Evolutionary conservation across 2,888 invertebrate genomes (phyloP), one percentile per base, ranked within the genome.

Genomic region (Heterodera filipjevi): DNA sequence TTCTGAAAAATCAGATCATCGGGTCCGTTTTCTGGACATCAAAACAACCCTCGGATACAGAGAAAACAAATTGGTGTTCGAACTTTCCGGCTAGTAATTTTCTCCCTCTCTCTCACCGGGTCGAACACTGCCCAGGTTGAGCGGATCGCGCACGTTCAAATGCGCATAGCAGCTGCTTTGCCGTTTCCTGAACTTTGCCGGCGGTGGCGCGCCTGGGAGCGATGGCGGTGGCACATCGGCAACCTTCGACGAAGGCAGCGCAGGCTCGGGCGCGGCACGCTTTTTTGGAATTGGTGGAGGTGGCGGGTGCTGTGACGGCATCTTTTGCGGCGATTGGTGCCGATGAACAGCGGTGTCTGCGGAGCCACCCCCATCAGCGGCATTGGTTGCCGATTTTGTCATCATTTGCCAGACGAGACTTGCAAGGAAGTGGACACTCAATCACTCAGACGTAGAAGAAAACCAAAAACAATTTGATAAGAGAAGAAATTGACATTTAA

Each of bases 111-210:
- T n/a, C 59, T 59, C 59, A 59, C 59, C 59, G 46, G 81, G 80
- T 27, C 44, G 32, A 22, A 66, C 77, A 35, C 75, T 81, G 46
- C 76, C 78, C 49, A 81, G 46, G 32, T 83, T 83, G 35, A 81
- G 70, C 33, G 82, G 82, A 30, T 81, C 82, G 19, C 49, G 81
- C 22, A 78, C 35, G 32, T 82, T 81, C 66, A 83, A 78, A 27
- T 81, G 68, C 22, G 68, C 8, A 68, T 35, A 32, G 22, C 33
- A n/a, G 8, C 68, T 35, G 68, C 68, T 33, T 19, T 19, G 14
- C 33, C 68, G 68, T 33, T 68, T 68, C 1, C 68, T 16, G 33
- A 68, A 68, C 22, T 68, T 68, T 3, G 35, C 22, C 22, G 68
- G 35, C 68, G 68, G 59, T 2, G 27, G 59, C 8, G 22, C 27